Base-by-base conservation (phyloP, 2,888 invertebrate species). In the Acrocyrtus sp. region DNA sequence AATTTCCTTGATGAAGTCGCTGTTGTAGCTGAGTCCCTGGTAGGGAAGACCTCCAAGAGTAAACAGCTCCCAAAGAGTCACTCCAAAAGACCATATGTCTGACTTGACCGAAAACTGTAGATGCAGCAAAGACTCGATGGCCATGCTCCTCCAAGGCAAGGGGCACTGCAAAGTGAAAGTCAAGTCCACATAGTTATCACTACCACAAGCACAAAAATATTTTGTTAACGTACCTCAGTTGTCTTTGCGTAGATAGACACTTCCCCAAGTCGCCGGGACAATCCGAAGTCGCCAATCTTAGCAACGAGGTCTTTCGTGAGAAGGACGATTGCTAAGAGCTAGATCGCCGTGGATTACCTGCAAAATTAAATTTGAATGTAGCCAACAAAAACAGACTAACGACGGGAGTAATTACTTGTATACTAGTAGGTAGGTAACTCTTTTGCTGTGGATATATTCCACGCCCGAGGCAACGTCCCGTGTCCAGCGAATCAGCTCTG, bases 11-110 rank as follows among this genome's bases (percentile, higher is more conserved):
- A 72, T 4, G 24, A 76, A 76, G 3, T 76, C 72, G n/a, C 54
- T 41, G 4, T 62, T 56, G 39, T 65, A 75, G 0, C 4, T 50
- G 2, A 26, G 21, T 21, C 72, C 72, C 1, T 69, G 53, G 45
- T 73, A 74, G 4, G 81, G 81, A n/a, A 60, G 75, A 34, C 79
- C 62, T 17, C 81, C 82, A n/a, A 77, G 74, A 5, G 82, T 80
- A 74, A 82, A 82, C 77, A 82, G 80, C 63, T 82, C 84, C 83
- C 83, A 83, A n/a, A 83, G 75, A 2, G 82, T 82, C 2, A 83
- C 81, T 4, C 83, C 83, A 73, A 80, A 83, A 48, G 83, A 81
- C 84, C 84, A 84, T 22, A 82, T 82, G 70, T 83, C 83, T 4
- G 83, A 82, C 68, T 82, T 81, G 67, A 81, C 80, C 6, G 82